Evolutionary conservation across 2,113 vertebrate species (phyloP), one percentile per base, ranked within the genome.

Genomic region (Antigone vipio): DNA sequence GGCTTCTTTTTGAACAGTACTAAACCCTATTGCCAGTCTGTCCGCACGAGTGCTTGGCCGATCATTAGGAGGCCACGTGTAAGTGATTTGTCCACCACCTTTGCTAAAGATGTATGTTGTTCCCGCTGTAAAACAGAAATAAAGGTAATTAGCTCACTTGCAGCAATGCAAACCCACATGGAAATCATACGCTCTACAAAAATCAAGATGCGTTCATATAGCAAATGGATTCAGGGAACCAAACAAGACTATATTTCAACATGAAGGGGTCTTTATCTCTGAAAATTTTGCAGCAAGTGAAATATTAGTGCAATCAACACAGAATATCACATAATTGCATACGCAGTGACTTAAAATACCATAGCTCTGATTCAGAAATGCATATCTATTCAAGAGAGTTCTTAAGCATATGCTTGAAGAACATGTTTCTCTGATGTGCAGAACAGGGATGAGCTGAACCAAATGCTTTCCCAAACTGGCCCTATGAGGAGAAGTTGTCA

Each of bases 51-150:
- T 99, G 97, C 99, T 99, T 60, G 99, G 99, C 80, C 99, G 98
- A 97, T 99, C 99, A 56, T 99, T 99, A 22, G 99, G 99, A 69
- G 99, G 99, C 99, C 99, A 99, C 2, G 99, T 99, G 98, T 99
- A 99, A 9, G 99, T 99, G 98, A 99, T 99, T 49, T 99, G 98
- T 98, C 99, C 99, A 97, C 99, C 99, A 84, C 99, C 99, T 98
- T 99, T 98, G 95, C 99, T 99, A 97, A 99, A 99, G 98, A 99
- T 99, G 97, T 99, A 99, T 0, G 99, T 99, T 87, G 99, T 99
- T 98, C 99, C 99, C 97, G 99, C 99, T 99, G 98, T 9, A 93
- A 97, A 96, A 96, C 29, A 95, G 35, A 97, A 94, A 97, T 3
- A 89, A 69, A 80, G 42, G 18, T 8, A 76, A 89, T 98, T 92